Evolutionary conservation across 1,140 invertebrate genomes (phyloP).

Genomic region (Leptinotarsa defecta): DNA sequence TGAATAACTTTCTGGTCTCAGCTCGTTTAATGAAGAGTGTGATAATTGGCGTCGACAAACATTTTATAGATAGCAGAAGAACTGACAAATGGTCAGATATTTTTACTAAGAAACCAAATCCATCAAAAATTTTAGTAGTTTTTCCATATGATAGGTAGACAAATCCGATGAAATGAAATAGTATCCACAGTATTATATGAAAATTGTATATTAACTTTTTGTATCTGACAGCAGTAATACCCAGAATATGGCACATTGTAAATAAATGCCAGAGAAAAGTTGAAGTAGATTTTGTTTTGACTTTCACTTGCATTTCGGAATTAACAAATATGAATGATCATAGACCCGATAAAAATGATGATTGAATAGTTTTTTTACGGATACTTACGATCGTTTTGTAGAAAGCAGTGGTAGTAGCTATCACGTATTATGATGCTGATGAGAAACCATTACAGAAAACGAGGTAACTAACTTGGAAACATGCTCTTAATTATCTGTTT

Average conservation of each 20-base stretch:
- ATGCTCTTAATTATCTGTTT: no score
- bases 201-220: background rate
- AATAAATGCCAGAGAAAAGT: no score
- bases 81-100: background rate
- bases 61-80: background rate
- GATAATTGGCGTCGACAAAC: background rate
- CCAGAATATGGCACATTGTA: background rate
- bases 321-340: no score
- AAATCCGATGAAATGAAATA: background rate
- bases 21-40: background rate
- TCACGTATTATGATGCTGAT: no score
- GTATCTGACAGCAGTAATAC: background rate
- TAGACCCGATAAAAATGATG: no score
- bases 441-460: no score
- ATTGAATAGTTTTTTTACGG: no score
- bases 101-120: constrained; percentile 4
- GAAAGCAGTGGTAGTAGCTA: no score
- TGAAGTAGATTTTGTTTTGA: no score
- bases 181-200: background rate
- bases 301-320: no score
- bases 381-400: no score
- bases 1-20: background rate
- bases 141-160: constrained; percentile 4
- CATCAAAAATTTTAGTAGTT: background rate
- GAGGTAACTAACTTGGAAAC: no score